Conservation (phyloP, 1,140 invertebrate species). For the Idris sp. region DNA sequence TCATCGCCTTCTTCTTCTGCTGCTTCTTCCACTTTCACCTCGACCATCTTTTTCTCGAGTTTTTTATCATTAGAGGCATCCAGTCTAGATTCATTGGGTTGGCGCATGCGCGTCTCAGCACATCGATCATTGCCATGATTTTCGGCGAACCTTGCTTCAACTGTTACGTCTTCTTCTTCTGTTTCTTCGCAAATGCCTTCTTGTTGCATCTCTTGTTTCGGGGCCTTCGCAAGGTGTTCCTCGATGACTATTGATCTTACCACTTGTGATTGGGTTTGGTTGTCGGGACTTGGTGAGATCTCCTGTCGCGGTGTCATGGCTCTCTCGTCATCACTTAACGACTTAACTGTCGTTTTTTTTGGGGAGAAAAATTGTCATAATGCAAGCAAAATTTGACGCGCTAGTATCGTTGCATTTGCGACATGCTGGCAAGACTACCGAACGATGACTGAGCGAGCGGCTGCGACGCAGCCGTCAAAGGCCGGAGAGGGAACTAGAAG, state of each 20-base stretch:
- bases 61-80: conserved; percentile 31
- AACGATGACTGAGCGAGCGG: conserved; percentile 76
- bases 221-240: background rate
- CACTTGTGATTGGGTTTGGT: no score
- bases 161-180: conserved; percentile 30
- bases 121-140: conserved; percentile 69
- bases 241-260: no score
- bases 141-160: conserved; percentile 6
- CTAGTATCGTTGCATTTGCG: conserved; percentile 56
- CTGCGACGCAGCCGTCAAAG: conserved; percentile 76
- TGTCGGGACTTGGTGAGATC: conserved; percentile 31
- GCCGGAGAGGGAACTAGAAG: conserved; percentile 75
- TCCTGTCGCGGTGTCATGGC: conserved; percentile 62
- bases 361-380: no score
- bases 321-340: conserved; percentile 54
- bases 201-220: conserved; percentile 17
- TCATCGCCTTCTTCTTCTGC: background rate
- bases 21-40: no score
- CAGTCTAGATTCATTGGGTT: conserved; percentile 50
- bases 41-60: no score
- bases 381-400: conserved; percentile 28
- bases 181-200: conserved; percentile 18
- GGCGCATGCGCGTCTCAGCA: conserved; percentile 69
- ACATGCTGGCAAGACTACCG: conserved; percentile 72
- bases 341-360: no score